These are phyloP conservation scores for Montipora sp. DNA, from an alignment of 64 coral and sea anemone species.

Conservation along the genomic window DNA sequence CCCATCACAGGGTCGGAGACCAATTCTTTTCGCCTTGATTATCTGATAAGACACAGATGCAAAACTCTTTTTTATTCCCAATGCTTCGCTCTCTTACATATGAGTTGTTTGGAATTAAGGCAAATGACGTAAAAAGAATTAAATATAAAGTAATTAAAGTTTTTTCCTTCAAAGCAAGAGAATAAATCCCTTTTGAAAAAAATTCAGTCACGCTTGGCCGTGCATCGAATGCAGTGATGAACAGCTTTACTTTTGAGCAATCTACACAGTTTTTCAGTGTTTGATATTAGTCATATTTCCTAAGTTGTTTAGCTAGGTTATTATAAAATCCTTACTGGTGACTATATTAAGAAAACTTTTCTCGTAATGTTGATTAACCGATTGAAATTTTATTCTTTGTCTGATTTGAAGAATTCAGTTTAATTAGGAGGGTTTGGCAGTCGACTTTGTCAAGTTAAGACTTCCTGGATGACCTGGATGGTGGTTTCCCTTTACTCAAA, in stretches of 20 bases:
- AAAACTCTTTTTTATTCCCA: too few species aligned
- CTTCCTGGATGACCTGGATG: too few species aligned
- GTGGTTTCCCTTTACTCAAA: too few species aligned
- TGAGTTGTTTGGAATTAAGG: neutral
- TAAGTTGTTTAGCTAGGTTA: neutral
- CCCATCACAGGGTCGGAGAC: neutral
- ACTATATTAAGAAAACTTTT: neutral
- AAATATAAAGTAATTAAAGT: neutral
- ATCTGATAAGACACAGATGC: too few species aligned
- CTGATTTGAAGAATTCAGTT: too few species aligned
- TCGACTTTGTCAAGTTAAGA: neutral
- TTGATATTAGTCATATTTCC: neutral
- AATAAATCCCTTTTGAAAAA: constrained; percentile 21
- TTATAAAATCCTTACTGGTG: too few species aligned
- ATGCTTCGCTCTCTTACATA: too few species aligned
- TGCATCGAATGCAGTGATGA: neutral
- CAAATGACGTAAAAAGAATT: neutral
- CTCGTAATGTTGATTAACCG: neutral
- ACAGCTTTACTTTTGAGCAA: neutral
- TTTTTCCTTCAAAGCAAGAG: neutral
- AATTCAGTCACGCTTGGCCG: neutral
- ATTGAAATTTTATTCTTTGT: neutral
- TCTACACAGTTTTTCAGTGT: neutral
- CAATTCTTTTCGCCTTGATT: too few species aligned
- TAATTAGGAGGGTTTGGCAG: neutral